These are phyloP conservation scores for Calyptommatus sinebrachiatus DNA, from an alignment of 2,113 vertebrate species.

Conservation along the genomic window DNA sequence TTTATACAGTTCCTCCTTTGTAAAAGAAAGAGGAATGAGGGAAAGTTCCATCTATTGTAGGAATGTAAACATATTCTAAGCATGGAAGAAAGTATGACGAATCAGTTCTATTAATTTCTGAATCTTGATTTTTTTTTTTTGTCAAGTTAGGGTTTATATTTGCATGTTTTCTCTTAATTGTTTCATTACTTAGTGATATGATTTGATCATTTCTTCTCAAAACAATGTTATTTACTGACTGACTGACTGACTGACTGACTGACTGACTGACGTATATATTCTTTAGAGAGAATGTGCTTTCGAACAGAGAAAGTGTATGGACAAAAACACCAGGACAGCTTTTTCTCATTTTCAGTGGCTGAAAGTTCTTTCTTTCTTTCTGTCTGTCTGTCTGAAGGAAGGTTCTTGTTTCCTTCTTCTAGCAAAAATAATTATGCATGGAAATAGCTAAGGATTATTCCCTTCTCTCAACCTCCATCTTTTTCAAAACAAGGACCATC, in stretches of 20 bases:
- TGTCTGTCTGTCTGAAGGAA: slow-evolving; percentile 17
- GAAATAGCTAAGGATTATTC: slow-evolving; percentile 5
- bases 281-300: slow-evolving; percentile 34
- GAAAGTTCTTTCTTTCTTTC: slow-evolving; percentile 9
- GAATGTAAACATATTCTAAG: neutral
- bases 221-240: slow-evolving; percentile 9
- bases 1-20: fast-evolving
- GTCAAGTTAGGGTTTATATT: slow-evolving; percentile 34
- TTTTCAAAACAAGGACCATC: slow-evolving; percentile 17
- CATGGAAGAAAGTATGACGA: neutral
- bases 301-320: slow-evolving; percentile 30
- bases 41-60: neutral
- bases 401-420: neutral
- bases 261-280: slow-evolving; percentile 4
- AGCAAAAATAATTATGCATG: slow-evolving; percentile 13
- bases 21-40: neutral
- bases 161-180: slow-evolving; percentile 2
- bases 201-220: slow-evolving; percentile 57
- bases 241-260: too few species aligned
- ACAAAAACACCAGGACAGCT: slow-evolving; percentile 17
- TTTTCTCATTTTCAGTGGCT: neutral
- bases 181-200: slow-evolving; percentile 39
- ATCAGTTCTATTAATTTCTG: neutral
- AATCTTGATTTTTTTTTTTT: neutral
- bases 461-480: neutral